These are phyloP conservation scores for Hydrolagus affinis DNA, from an alignment of 2,113 vertebrate genomes.

Conservation along the genomic window DNA sequence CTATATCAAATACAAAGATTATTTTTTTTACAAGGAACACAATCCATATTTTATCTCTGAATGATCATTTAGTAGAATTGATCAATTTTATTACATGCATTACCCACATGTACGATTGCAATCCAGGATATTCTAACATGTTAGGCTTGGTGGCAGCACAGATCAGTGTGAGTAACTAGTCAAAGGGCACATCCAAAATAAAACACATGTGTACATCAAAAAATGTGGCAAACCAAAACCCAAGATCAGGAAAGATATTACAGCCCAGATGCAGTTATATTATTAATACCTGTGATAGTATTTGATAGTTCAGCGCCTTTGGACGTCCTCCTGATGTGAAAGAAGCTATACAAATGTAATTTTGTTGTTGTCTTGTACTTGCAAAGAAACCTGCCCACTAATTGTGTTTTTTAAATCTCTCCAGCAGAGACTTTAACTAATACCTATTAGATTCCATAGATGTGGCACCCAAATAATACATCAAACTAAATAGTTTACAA, in stretches of 20 bases:
- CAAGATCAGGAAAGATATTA: background rate
- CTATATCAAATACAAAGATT: no score
- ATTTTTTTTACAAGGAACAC: no score
- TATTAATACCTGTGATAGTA: no score
- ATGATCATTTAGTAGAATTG: background rate
- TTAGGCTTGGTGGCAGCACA: background rate
- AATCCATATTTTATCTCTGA: no score
- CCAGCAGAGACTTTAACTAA: background rate
- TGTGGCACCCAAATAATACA: background rate
- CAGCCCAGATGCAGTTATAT: background rate
- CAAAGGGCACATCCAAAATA: background rate
- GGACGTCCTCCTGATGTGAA: no score
- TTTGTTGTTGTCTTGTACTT: no score
- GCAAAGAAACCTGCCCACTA: background rate
- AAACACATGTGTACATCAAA: background rate
- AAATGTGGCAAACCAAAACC: background rate
- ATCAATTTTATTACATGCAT: conserved; percentile 20
- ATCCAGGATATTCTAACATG: conserved; percentile 4
- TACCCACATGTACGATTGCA: background rate
- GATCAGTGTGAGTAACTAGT: background rate
- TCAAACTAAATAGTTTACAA: background rate
- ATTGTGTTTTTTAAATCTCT: background rate
- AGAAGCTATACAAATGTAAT: no score
- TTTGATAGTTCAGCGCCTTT: no score
- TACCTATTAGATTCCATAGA: background rate